Evolutionary conservation across 2,888 invertebrate species (phyloP), one percentile per base, ranked within the genome.

Genomic region (Nebria brevicollis): DNA sequence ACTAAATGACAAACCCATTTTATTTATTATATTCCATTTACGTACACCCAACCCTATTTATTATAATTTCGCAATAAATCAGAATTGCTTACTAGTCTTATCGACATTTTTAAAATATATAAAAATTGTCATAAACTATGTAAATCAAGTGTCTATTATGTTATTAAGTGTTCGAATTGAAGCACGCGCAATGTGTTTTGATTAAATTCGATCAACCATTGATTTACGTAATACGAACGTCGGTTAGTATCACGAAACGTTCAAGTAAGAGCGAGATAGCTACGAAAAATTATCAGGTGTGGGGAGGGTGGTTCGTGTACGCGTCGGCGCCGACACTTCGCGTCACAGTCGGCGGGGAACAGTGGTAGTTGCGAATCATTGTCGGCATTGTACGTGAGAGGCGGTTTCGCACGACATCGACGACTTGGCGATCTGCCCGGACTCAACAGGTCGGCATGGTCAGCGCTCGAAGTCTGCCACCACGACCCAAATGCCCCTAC

Each of bases 361-460:
- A 84, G 88, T 88, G 88, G 88, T 87, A 88, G 87, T 85, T 85
- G 84, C 84, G 85, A 70, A 70, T 70, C 70, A 70, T 70, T 73
- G 82, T 34, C 74, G 80, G 54, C 72, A 73, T 64, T 72, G 15
- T 34, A 80, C 81, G 81, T 78, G 66, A 41, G 77, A 72, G 83
- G 78, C 68, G 81, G 79, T 72, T 76, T 82, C 78, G 43, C 20
- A 1, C 11, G 41, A 73, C 65, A 68, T 34, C 42, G 72, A 34
- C 26, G 72, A 13, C 15, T 70, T 43, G 34, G 72, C 43, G 25
- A 20, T 20, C 25, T 83, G 85, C 87, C 86, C 86, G 88, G 87
- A 88, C 88, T 90, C 90, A 90, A 90, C 90, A 90, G 89, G 89
- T 90, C 89, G 89, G 89, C 89, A 88, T 88, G 88, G 86, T 88